Base-by-base conservation (phyloP, 2,113 vertebrate species). In the Corynorhinus townsendii region DNA sequence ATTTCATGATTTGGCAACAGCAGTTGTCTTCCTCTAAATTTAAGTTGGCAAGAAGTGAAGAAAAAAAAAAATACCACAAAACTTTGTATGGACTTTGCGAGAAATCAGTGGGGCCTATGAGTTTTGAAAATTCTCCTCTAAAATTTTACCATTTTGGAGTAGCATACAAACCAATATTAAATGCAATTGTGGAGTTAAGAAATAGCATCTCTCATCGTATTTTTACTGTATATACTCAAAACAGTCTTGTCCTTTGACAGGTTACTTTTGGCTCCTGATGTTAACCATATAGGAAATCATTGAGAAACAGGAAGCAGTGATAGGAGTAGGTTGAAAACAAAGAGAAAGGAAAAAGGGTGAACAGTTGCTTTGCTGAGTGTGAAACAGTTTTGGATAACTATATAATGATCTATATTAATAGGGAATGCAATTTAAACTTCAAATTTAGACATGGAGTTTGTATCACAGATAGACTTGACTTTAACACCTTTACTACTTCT, bases 21-120 rank as follows among this genome's bases (percentile, higher is more conserved):
- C 47, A 81, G 91, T 93, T 93, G 69, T 91, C 84, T 59, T 87
- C 83, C 68, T 86, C 47, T 72, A 96, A 94, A 89, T 96, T 87
- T 86, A 85, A 85, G 11, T 40, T 77, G 73, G 52, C 49, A 82
- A 83, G 20, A 86, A 92, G 33, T 77, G 7, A 76, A 52, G 11
- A 0, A 19, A 64, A 33, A 56, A 22, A 84, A 47, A 19, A 22
- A 86, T 26, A n/a, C 20, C 8, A 35, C 38, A 81, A 82, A 77
- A 64, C 40, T 49, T 86, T 75, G 17, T 62, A 3, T 85, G 28
- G 49, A 77, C 72, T 71, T 93, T 47, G 40, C 30, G 82, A 77
- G 10, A 19, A 80, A 79, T 71, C 52, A 66, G 17, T 88, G 38
- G 33, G n/a, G 47, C 9, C 43, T 64, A 69, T 82, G 43, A 54